Evolutionary conservation across 2,113 vertebrate genomes (phyloP).

Genomic region (Boleophthalmus pectinirostris): DNA sequence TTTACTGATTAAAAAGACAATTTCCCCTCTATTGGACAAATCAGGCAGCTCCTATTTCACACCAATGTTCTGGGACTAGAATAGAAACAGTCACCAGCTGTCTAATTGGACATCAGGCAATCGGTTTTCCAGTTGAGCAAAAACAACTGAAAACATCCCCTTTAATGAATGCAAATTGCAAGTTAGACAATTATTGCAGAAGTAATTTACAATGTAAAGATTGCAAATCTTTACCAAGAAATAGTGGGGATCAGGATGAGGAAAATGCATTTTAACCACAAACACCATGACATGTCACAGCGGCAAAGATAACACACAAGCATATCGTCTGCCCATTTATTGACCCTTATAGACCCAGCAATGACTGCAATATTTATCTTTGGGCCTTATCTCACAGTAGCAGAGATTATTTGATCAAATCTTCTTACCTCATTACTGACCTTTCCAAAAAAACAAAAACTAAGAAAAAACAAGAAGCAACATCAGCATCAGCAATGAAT

Average conservation of each 20-base stretch:
- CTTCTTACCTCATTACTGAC: background rate
- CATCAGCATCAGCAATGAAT: background rate
- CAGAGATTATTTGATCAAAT: no score
- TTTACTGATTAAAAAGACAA: background rate
- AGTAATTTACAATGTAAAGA: background rate
- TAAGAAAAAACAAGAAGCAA: background rate
- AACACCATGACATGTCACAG: background rate
- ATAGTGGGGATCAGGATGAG: background rate
- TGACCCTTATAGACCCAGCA: no score
- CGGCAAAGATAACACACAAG: background rate
- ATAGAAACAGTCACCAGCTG: conserved; percentile 6
- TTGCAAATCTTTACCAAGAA: background rate
- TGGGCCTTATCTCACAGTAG: no score
- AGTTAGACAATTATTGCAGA: background rate
- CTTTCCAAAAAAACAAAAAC: background rate
- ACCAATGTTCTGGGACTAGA: background rate
- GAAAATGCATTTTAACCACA: background rate
- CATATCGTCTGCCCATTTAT: background rate
- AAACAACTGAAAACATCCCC: background rate
- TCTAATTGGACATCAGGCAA: conserved; percentile 9
- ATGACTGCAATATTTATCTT: no score
- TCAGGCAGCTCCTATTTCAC: background rate
- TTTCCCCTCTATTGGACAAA: background rate
- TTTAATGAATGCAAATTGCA: background rate
- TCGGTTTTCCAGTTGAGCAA: background rate